Base-by-base conservation (phyloP, 2,797 vertebrate genomes). In the Heliangelus exortis region DNA sequence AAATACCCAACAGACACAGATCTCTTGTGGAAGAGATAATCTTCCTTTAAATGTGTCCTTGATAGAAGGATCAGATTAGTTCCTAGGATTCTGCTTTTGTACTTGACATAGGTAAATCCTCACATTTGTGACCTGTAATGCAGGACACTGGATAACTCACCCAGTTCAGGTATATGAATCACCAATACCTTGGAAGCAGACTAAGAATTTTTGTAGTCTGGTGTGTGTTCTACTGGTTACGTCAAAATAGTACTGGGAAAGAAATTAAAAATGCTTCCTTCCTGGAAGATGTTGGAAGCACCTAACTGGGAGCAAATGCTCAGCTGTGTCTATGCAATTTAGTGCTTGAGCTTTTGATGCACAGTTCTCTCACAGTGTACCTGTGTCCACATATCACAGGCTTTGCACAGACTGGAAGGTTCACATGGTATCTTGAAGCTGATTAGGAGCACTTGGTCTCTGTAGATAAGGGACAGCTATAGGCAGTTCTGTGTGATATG, bases 11-110 rank as follows among this genome's bases (percentile, higher is more conserved):
- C 48, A 54, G 53, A 67, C 72, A 61, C 41, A 79, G 63, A 53
- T 80, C 89, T 94, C 39, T 94, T 94, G 71, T 43, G 62, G 59
- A 39, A 83, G 84, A 90, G 86, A 89, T 96, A 90, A 96, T 95
- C 94, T 85, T 87, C 61, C n/a, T 89, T 90, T 74, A 87, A 85
- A 48, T 47, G 10, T 57, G 31, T 33, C 87, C 57, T 87, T 65
- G 41, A 51, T 21, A 69, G 69, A 87, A 25, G 81, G 81, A 83
- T 96, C 1, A 2, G 90, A 94, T 95, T 96, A 95, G 81, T 59
- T 87, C 29, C 75, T 85, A 36, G 57, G 86, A 73, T 76, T 90
- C 86, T 92, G 57, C 53, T 87, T 90, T 89, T 87, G 50, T 87
- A 13, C 58, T 87, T 47, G 65, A 87, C 89, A 26, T 87, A 74